Conservation (phyloP, 2,888 invertebrate species). For the Coleophora deauratella region DNA sequence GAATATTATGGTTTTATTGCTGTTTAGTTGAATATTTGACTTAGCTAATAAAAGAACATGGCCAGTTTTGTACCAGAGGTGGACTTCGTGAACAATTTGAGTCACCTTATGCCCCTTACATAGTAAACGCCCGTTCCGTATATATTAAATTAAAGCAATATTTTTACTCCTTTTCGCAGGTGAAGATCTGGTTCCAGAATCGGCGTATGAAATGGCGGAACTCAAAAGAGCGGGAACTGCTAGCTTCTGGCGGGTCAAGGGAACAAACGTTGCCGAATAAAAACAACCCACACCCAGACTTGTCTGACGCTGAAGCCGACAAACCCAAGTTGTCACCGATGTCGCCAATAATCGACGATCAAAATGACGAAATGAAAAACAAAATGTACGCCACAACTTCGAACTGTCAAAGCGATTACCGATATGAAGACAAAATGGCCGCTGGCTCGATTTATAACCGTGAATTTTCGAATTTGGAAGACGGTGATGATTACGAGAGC, state of each 20-base stretch:
- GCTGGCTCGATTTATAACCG: slow-evolving; percentile 35
- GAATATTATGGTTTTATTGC: slow-evolving; percentile 1
- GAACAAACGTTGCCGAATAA: slow-evolving; percentile 97
- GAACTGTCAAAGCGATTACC: slow-evolving; percentile 37
- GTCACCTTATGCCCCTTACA: no score
- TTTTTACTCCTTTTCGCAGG: slow-evolving; percentile 45
- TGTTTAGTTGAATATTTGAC: not conserved
- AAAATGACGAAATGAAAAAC: slow-evolving; percentile 37
- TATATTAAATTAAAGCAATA: not conserved
- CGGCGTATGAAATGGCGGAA: slow-evolving; percentile 99
- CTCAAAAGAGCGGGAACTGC: slow-evolving; percentile 94
- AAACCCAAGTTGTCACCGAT: slow-evolving; percentile 79
- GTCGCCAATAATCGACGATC: slow-evolving; percentile 60
- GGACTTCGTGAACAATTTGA: no score
- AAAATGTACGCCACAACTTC: slow-evolving; percentile 51
- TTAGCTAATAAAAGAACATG: not conserved
- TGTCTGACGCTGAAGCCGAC: slow-evolving; percentile 91
- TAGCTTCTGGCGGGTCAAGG: slow-evolving; percentile 94
- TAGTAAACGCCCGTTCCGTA: no score
- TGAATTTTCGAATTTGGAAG: slow-evolving; percentile 53
- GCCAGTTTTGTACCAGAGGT: no score
- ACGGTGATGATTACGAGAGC: slow-evolving; percentile 61
- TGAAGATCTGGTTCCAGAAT: slow-evolving; percentile 92
- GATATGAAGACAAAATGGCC: slow-evolving; percentile 60
- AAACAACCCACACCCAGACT: slow-evolving; percentile 95